Evolutionary conservation across 2,797 vertebrate species (phyloP), one percentile per base, ranked within the genome.

Genomic region (Crypturellus tataupa): DNA sequence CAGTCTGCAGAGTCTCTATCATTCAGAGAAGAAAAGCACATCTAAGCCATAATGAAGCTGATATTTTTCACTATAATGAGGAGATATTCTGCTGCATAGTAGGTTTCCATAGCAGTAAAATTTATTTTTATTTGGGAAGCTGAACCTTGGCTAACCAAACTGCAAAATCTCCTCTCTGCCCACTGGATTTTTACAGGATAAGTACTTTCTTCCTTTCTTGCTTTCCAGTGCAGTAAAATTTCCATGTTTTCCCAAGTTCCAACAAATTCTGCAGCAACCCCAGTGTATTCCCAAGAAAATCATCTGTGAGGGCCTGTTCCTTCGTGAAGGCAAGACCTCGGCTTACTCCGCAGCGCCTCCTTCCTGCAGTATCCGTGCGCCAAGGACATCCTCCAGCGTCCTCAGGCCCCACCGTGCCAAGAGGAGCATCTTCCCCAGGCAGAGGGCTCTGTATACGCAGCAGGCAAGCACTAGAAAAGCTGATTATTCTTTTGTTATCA

Each of bases 1-100:
- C 56, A 51, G 17, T 86, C 77, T 85, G 19, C 73, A 33, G 23
- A 75, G n/a, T 10, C 39, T 92, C 73, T 80, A 47, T 78, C 39
- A 47, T 60, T 85, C 47, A 78, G 42, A 53, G 7, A 70, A 27
- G 8, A 25, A 40, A 89, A 76, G 72, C 58, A 73, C 46, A 27
- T 23, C 5, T 39, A 68, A 80, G 20, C 9, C 6, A 6, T 46
- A 94, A 86, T 60, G 53, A 31, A 78, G 56, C 20, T 31, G 58
- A 37, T 70, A 84, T 90, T 94, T 94, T 83, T 90, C 83, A 78
- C 71, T 92, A 60, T 90, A 92, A 84, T 1, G 4, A 88, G 29
- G 16, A 71, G 35, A 64, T 78, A 60, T n/a, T 85, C n/a, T 71
- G 47, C 42, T 75, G 58, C 25, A 23, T 56, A 64, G n/a, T 60